phyloP scores from a whole-genome alignment of 2,888 invertebrate species.

The Torymus tubicola region DNA sequence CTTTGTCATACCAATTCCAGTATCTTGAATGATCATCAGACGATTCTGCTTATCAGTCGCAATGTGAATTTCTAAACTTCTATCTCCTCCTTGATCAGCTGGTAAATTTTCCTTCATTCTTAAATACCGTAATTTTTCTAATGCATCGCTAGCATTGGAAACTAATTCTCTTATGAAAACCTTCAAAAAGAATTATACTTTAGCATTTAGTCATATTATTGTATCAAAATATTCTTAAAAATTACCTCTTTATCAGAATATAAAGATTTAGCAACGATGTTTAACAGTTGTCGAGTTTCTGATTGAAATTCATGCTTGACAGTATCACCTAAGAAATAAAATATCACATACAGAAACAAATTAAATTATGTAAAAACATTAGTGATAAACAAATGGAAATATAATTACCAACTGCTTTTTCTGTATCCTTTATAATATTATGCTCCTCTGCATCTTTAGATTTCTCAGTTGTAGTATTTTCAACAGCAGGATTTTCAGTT shows the following conservation, averaged over 20 bases:
- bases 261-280: slow-evolving; percentile 97
- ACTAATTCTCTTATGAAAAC: slow-evolving; percentile 97
- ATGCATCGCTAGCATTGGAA: slow-evolving; percentile 97
- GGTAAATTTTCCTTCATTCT: slow-evolving; percentile 78
- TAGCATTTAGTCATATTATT: slow-evolving; percentile 5
- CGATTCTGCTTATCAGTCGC: slow-evolving; percentile 91
- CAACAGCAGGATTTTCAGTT: slow-evolving; percentile 60
- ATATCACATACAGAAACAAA: background rate
- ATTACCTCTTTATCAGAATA: slow-evolving; percentile 97
- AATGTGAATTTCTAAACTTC: slow-evolving; percentile 91
- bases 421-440: slow-evolving; percentile 81
- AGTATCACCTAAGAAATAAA: slow-evolving; percentile 77
- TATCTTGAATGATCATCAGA: slow-evolving; percentile 93
- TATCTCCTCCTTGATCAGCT: slow-evolving; percentile 79
- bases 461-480: slow-evolving; percentile 60
- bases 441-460: slow-evolving; percentile 77
- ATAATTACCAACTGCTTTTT: slow-evolving; percentile 78
- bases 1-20: slow-evolving; percentile 96
- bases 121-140: slow-evolving; percentile 94
- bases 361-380: too few relatives aligned
- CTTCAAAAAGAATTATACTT: slow-evolving; percentile 73
- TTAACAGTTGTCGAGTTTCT: slow-evolving; percentile 95
- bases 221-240: slow-evolving; percentile 24
- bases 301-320: slow-evolving; percentile 95
- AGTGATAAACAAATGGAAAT: too few relatives aligned